These are phyloP conservation scores for Catostomus latipinnis DNA, from an alignment of 2,797 vertebrate species.

Conservation along the genomic window DNA sequence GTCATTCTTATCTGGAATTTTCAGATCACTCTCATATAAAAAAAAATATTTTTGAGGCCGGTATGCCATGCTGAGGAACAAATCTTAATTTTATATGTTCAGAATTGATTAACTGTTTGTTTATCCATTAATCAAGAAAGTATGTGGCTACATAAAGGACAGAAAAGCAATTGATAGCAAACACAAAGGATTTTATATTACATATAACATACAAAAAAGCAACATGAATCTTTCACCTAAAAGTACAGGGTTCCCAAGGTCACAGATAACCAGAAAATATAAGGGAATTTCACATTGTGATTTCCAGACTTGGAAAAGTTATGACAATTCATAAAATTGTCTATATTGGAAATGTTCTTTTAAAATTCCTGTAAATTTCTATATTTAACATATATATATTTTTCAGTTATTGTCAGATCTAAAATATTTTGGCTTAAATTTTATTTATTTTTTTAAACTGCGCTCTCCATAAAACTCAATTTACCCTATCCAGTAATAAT, in stretches of 20 bases:
- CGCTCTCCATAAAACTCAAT: too few species aligned
- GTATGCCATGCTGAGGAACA: background rate
- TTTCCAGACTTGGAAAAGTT: too few species aligned
- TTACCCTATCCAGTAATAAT: too few species aligned
- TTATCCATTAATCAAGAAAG: conserved; percentile 3
- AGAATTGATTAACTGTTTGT: background rate
- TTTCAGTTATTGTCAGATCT: too few species aligned
- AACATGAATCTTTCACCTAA: background rate
- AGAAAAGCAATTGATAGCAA: background rate
- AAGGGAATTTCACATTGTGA: too few species aligned
- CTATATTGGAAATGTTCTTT: too few species aligned
- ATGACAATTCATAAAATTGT: too few species aligned
- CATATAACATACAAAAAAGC: background rate
- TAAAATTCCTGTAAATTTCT: too few species aligned
- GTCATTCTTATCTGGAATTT: background rate
- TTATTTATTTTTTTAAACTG: too few species aligned
- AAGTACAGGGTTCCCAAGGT: too few species aligned
- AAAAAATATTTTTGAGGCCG: background rate
- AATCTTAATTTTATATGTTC: background rate
- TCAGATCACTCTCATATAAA: background rate
- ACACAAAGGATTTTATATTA: conserved; percentile 1
- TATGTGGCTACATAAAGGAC: background rate
- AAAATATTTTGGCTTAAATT: too few species aligned
- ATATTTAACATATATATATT: too few species aligned
- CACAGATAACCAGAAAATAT: background rate